Percentiles rank a stretch among this genome's conserved stretches.
Conservation (phyloP, 2,113 vertebrate species). For the Larimichthys polyactis region DNA sequence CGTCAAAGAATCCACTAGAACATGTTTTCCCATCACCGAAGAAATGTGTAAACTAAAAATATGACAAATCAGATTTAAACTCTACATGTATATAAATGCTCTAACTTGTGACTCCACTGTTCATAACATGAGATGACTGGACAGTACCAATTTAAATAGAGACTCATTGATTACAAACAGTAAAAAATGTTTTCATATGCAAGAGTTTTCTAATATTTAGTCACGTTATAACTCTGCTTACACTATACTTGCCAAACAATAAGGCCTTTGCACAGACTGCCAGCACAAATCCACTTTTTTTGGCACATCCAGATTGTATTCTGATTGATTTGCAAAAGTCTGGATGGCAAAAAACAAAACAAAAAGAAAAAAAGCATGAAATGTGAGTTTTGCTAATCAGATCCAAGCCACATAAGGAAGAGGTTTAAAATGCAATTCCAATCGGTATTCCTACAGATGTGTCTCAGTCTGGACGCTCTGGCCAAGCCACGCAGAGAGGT, state of each 20-base stretch:
- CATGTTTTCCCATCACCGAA: conserved; percentile 1
- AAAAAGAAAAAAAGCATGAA: no score
- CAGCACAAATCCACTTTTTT: no score
- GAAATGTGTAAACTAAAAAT: conserved; percentile 45
- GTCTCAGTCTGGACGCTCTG: no score
- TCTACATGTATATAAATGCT: conserved; percentile 29
- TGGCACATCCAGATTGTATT: no score
- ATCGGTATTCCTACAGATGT: no score
- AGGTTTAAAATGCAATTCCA: no score
- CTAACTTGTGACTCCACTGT: conserved; percentile 25
- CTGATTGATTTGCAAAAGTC: no score
- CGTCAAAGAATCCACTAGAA: conserved; percentile 19
- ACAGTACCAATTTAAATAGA: conserved; percentile 14
- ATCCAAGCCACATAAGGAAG: no score
- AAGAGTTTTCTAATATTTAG: not conserved
- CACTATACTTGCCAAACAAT: not conserved
- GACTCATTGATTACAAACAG: not conserved
- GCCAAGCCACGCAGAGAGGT: no score
- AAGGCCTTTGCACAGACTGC: no score
- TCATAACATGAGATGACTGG: conserved; percentile 11
- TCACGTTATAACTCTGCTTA: not conserved
- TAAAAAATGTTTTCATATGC: not conserved
- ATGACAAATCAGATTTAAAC: conserved; percentile 36
- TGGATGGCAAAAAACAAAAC: no score
- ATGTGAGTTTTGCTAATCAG: no score